Evolutionary conservation across 2,797 vertebrate species (phyloP).

Genomic region (Enteromius afrohamiltoni): DNA sequence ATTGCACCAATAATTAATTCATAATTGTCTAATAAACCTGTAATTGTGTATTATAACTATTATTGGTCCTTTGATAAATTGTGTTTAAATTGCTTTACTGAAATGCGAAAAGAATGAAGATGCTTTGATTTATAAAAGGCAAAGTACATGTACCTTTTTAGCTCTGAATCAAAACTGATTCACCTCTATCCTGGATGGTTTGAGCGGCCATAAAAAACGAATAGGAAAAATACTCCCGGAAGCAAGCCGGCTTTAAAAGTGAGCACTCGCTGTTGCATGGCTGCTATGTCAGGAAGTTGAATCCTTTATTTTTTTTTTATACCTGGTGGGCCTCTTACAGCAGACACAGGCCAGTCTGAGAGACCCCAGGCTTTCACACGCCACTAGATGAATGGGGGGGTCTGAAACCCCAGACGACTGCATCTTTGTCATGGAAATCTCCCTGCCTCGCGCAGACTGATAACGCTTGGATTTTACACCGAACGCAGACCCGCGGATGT

Average conservation of each 20-base stretch:
- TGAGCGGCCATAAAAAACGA: neutral
- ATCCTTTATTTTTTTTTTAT: constrained; percentile 25
- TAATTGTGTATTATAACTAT: neutral
- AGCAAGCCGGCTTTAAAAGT: neutral
- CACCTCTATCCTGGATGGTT: neutral
- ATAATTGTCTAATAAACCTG: neutral
- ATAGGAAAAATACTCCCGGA: neutral
- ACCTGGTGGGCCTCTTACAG: constrained; percentile 48
- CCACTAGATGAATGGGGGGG: constrained; percentile 44
- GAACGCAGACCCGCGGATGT: constrained; percentile 39
- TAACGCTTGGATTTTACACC: neutral
- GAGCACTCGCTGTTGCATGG: neutral
- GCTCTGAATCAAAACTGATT: neutral
- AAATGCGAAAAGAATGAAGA: neutral
- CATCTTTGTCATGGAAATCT: constrained; percentile 70
- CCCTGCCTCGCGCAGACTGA: constrained; percentile 54
- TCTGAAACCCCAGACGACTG: constrained; percentile 63
- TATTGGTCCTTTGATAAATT: neutral
- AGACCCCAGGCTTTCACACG: constrained; percentile 25
- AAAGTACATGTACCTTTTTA: neutral
- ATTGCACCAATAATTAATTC: neutral
- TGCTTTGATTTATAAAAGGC: neutral
- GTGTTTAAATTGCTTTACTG: neutral
- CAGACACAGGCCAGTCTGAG: constrained; percentile 31
- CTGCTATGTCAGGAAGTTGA: constrained; percentile 11